Base-by-base conservation (phyloP, 2,888 invertebrate species). In the Cancer borealis region DNA sequence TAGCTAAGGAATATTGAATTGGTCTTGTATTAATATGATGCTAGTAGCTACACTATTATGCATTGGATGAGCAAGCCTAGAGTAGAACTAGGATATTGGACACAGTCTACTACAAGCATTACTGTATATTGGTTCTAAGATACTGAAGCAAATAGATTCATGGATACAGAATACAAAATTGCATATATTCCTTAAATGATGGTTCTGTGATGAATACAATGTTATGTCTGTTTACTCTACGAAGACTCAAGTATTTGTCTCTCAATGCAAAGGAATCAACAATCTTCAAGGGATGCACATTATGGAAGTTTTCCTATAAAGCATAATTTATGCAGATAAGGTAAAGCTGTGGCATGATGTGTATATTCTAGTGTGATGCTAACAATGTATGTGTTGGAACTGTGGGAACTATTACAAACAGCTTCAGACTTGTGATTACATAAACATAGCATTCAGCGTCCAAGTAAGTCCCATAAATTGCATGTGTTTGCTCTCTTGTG, bases 91-190 rank as follows among this genome's bases (percentile, higher is more conserved):
- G 84, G 39, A 39, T 39, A 39, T 10, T 30, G 84, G 84, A 12
- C 84, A 84, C n/a, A n/a, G 84, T 84, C 84, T 84, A 84, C 39
- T 17, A 84, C 39, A 84, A 84, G 84, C 39, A 39, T 84, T 39
- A 14, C 12, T 54, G 54, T 54, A n/a, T 84, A 39, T 39, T 84
- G n/a, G 17, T 60, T 79, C 17, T 84, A 30, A 84, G 39, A 84
- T 84, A 84, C 30, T 30, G 84, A 30, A 39, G 39, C 84, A 84
- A 39, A 39, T 39, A 84, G 73, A 84, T 30, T 84, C 84, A 39
- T 39, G 84, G 84, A 30, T 39, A 39, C 84, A 84, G 84, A 84
- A 39, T 84, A 84, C 39, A 39, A 39, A 39, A 30, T 10, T 84
- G 84, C 84, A 10, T 30, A 12, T 84, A 84, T 17, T 39, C 17